These are phyloP conservation scores for Poeciliopsis occidentalis DNA, from an alignment of 2,113 vertebrate species.

Conservation along the genomic window DNA sequence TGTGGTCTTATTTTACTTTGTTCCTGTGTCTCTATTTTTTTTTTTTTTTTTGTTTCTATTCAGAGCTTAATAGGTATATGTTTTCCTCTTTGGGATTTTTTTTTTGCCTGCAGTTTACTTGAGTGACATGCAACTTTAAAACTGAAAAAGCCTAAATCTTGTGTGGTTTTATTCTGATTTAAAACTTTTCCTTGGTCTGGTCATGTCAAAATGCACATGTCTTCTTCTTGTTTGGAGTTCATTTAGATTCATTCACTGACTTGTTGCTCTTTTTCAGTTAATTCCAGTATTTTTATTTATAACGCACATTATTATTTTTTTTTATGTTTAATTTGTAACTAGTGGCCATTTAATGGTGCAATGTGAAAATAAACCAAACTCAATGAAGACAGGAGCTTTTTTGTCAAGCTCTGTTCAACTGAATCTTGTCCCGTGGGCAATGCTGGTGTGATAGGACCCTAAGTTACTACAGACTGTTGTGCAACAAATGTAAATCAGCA, in stretches of 20 bases:
- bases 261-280: no score
- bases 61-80: neutral
- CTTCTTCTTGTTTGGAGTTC: no score
- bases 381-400: neutral
- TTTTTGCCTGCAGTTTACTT: slow-evolving; percentile 2
- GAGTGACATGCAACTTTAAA: neutral
- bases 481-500: neutral
- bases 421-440: neutral
- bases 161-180: neutral
- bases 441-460: neutral
- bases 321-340: no score
- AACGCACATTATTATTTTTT: no score
- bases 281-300: no score
- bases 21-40: no score
- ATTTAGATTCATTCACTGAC: no score
- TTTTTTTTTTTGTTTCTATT: slow-evolving; percentile 3
- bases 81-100: no score
- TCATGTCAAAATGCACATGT: no score
- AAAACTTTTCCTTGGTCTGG: neutral
- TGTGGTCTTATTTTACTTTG: slow-evolving; percentile 25
- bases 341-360: neutral
- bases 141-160: neutral
- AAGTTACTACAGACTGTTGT: neutral
- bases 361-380: neutral
- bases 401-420: neutral